phyloP scores from a whole-genome alignment of 1,140 invertebrate genomes.

The Drosophila parabipectinata region DNA sequence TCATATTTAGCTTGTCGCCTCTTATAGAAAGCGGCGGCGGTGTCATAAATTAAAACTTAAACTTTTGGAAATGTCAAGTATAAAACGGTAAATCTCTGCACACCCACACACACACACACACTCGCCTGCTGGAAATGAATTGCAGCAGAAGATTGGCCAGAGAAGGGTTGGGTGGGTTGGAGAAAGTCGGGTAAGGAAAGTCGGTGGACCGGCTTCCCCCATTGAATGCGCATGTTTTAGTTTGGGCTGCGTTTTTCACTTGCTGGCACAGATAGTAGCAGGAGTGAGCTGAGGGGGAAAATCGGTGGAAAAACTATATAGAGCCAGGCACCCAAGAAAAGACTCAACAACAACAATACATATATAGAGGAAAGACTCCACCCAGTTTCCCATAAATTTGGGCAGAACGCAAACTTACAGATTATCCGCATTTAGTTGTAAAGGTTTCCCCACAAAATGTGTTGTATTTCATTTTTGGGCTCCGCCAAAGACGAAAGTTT shows the following conservation, averaged over 20 bases:
- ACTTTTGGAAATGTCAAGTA: slow-evolving; percentile 84
- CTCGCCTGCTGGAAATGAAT: slow-evolving; percentile 70
- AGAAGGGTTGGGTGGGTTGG: slow-evolving; percentile 9
- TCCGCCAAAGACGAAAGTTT: slow-evolving; percentile 71
- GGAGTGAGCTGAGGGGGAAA: neutral
- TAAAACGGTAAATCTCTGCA: slow-evolving; percentile 84
- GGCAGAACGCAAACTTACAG: slow-evolving; percentile 80
- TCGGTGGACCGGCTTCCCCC: slow-evolving; percentile 36
- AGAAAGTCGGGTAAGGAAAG: slow-evolving; percentile 11
- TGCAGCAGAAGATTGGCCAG: slow-evolving; percentile 48
- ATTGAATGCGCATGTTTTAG: slow-evolving; percentile 82
- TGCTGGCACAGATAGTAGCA: slow-evolving; percentile 32
- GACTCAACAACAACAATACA: slow-evolving; percentile 70
- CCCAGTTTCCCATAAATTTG: slow-evolving; percentile 77
- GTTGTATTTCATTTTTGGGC: slow-evolving; percentile 76
- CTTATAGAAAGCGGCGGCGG: slow-evolving; percentile 81
- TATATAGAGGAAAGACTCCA: slow-evolving; percentile 58
- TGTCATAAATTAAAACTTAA: slow-evolving; percentile 84
- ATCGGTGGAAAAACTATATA: slow-evolving; percentile 60
- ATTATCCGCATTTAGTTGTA: slow-evolving; percentile 84
- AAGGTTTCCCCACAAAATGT: slow-evolving; percentile 76
- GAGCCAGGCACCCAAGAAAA: slow-evolving; percentile 58
- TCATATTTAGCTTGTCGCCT: slow-evolving; percentile 77
- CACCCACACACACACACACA: slow-evolving; percentile 50
- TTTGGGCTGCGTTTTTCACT: slow-evolving; percentile 64